Percentiles rank a stretch among this genome's conserved stretches.
These are phyloP conservation scores for Plebejus melissa DNA, from an alignment of 2,888 invertebrate species.

Conservation along the genomic window DNA sequence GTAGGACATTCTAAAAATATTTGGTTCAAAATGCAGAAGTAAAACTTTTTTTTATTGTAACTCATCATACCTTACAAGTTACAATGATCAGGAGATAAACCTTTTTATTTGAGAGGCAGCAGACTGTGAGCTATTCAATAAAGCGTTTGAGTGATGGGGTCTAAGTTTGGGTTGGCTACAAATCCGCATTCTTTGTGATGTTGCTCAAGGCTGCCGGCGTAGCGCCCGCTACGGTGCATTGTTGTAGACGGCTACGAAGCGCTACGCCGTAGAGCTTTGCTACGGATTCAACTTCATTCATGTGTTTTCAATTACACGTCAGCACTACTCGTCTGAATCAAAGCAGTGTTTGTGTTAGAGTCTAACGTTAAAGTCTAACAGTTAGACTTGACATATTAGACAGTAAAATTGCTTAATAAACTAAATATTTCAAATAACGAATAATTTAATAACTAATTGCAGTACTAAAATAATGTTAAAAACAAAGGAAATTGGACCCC, in stretches of 20 bases:
- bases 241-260: slow-evolving; percentile 52
- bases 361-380: too few relatives aligned
- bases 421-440: too few relatives aligned
- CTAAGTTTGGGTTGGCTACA: slow-evolving; percentile 46
- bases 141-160: slow-evolving; percentile 44
- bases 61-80: background rate
- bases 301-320: slow-evolving; percentile 24
- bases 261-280: slow-evolving; percentile 26
- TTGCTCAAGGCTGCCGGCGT: slow-evolving; percentile 57
- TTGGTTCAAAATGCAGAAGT: too few relatives aligned
- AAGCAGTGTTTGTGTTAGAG: background rate
- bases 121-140: background rate
- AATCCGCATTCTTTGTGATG: slow-evolving; percentile 51
- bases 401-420: too few relatives aligned
- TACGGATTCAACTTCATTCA: slow-evolving; percentile 22
- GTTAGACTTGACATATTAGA: too few relatives aligned
- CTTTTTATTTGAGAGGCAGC: background rate
- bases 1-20: too few relatives aligned
- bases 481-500: too few relatives aligned
- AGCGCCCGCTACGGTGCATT: slow-evolving; percentile 54
- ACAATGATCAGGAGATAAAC: background rate
- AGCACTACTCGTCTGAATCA: background rate
- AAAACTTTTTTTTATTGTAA: too few relatives aligned
- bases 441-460: too few relatives aligned
- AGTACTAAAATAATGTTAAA: too few relatives aligned